Evolutionary conservation across 1,140 invertebrate genomes (phyloP), one percentile per base, ranked within the genome.

Genomic region (Leptoteleia sp.): DNA sequence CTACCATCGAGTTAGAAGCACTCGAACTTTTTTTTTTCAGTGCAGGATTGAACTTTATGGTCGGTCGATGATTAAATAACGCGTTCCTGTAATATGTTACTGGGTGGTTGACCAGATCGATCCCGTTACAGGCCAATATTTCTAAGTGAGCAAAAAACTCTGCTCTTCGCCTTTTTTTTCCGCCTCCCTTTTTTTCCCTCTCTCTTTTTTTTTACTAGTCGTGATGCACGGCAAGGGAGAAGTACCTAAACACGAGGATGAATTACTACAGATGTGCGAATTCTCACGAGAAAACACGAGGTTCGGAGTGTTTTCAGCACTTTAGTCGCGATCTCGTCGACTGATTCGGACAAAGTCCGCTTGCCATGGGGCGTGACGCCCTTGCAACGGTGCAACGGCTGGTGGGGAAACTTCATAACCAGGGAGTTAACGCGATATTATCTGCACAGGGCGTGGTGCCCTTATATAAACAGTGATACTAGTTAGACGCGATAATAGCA

Each of bases 201-300:
- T n/a, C n/a, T n/a, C n/a, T n/a, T n/a, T n/a, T n/a, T n/a, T n/a
- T n/a, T n/a, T n/a, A 29, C 8, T 7, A 7, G 8, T 4, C 4
- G 27, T 29, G 27, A 7, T 4, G 4, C 4, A 8, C 4, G 27
- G 6, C 27, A 22, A 12, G 37, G 50, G 27, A 40, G 40, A 59
- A 19, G 35, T 57, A 15, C 25, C 37, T 33, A 35, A 48, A 62
- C 12, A 55, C 15, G 22, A 31, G 16, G 17, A 77, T 40, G 61
- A 52, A 65, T 65, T 31, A 40, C 59, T 25, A 19, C 57, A 77
- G 76, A 78, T 78, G 76, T 12, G 31, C 40, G 38, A 43, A 40
- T 78, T 78, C 76, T 62, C 76, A 78, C 47, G 54, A 62, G 55
- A 42, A 73, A 76, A 70, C 54, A 68, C 35, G 35, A 33, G 38